Evolutionary conservation across 2,888 invertebrate species (phyloP).

Genomic region (Watsonalla binaria): DNA sequence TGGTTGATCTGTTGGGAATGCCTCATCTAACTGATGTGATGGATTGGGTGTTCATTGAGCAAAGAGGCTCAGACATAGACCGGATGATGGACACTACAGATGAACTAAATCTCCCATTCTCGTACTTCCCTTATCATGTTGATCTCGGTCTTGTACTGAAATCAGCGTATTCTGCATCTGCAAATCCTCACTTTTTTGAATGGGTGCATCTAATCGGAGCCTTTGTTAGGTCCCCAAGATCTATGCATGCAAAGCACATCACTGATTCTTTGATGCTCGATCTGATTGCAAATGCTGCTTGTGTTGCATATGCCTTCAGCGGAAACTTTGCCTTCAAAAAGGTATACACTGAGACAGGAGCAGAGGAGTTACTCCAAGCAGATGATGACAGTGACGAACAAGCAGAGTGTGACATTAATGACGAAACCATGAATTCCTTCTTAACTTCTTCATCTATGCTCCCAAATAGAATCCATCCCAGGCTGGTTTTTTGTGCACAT

Average conservation of each 20-base stretch:
- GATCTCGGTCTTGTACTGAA: not conserved
- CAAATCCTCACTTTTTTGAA: slow-evolving; percentile 1
- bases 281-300: slow-evolving; percentile 1
- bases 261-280: not conserved
- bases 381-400: not conserved
- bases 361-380: not conserved
- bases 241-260: slow-evolving; percentile 1
- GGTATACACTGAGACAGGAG: not conserved
- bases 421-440: no score
- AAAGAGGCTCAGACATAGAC: slow-evolving; percentile 1
- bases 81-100: slow-evolving; percentile 1
- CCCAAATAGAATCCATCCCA: no score
- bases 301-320: slow-evolving; percentile 1
- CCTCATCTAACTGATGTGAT: not conserved
- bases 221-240: not conserved
- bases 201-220: slow-evolving; percentile 3
- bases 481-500: no score
- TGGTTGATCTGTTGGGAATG: not conserved
- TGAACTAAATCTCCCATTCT: slow-evolving; percentile 1
- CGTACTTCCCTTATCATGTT: slow-evolving; percentile 1
- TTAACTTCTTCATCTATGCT: no score
- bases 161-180: slow-evolving; percentile 2
- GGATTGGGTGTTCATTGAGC: slow-evolving; percentile 3
- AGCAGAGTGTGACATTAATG: no score
- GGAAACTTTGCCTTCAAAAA: not conserved